These are phyloP conservation scores for Sceloporus undulatus DNA, from an alignment of 2,113 vertebrate species.

Conservation along the genomic window DNA sequence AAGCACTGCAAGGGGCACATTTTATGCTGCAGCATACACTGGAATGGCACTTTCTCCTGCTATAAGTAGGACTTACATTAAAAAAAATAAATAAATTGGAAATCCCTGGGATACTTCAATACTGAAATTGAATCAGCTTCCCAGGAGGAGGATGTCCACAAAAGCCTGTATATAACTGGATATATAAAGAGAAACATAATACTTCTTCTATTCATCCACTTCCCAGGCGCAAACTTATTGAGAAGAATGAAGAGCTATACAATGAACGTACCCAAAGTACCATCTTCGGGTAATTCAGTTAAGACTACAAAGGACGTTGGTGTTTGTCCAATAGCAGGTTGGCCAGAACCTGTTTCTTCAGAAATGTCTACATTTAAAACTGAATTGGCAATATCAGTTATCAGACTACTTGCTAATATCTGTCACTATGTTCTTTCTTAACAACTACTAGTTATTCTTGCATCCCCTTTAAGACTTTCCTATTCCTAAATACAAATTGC, in stretches of 20 bases:
- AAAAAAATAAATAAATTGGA: no score
- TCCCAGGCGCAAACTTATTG: slow-evolving; percentile 62
- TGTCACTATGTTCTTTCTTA: background rate
- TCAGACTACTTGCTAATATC: background rate
- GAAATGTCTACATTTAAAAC: background rate
- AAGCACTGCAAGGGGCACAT: background rate
- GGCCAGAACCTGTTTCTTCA: background rate
- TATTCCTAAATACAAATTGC: background rate
- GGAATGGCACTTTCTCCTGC: no score
- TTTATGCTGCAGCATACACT: background rate
- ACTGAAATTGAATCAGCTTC: background rate
- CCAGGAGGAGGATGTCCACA: background rate
- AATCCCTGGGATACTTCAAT: background rate
- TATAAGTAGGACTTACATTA: background rate
- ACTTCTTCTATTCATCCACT: background rate
- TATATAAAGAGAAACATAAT: background rate
- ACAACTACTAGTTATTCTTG: background rate
- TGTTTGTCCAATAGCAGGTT: background rate
- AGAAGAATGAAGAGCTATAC: slow-evolving; percentile 62
- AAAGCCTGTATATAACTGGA: no score
- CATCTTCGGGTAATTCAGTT: background rate
- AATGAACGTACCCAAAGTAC: slow-evolving; percentile 11
- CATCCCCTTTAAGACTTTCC: no score
- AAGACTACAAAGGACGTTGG: background rate
- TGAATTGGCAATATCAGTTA: background rate